Evolutionary conservation across 2,888 invertebrate genomes (phyloP).

Genomic region (Metallyticus violacea): DNA sequence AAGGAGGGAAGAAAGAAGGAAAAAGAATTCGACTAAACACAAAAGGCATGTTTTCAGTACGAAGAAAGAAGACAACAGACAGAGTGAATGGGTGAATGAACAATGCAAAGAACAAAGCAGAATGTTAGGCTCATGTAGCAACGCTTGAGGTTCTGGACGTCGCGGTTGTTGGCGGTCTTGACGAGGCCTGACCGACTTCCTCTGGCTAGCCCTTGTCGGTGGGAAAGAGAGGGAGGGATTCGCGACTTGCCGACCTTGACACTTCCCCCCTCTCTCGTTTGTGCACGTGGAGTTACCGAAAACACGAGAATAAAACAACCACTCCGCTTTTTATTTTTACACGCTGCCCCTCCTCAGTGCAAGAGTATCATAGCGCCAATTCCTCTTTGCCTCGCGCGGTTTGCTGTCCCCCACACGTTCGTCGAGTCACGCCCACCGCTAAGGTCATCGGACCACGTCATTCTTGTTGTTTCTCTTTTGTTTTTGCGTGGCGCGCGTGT

Average conservation of each 20-base stretch:
- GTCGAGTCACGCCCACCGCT: background rate
- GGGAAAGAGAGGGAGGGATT: background rate
- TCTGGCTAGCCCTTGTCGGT: background rate
- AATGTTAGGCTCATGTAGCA: too few species aligned
- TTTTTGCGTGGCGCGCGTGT: background rate
- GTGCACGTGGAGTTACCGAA: background rate
- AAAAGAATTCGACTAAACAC: too few species aligned
- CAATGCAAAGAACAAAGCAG: background rate
- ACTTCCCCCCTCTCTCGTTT: background rate
- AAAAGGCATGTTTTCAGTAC: too few species aligned
- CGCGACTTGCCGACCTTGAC: conserved; percentile 3
- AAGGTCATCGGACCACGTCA: background rate
- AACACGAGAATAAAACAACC: too few species aligned
- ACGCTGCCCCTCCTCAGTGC: background rate
- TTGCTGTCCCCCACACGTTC: too few species aligned
- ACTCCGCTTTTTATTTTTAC: background rate
- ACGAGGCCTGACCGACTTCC: background rate
- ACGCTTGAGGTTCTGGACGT: too few species aligned
- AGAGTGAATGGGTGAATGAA: background rate
- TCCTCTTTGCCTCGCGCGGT: too few species aligned
- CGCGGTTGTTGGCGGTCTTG: background rate
- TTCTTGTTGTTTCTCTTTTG: background rate
- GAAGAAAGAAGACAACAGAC: too few species aligned
- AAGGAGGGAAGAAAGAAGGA: background rate
- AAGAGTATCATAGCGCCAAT: background rate